phyloP scores from a whole-genome alignment of 2,113 vertebrate species.

The Vulpes ferrilata region DNA sequence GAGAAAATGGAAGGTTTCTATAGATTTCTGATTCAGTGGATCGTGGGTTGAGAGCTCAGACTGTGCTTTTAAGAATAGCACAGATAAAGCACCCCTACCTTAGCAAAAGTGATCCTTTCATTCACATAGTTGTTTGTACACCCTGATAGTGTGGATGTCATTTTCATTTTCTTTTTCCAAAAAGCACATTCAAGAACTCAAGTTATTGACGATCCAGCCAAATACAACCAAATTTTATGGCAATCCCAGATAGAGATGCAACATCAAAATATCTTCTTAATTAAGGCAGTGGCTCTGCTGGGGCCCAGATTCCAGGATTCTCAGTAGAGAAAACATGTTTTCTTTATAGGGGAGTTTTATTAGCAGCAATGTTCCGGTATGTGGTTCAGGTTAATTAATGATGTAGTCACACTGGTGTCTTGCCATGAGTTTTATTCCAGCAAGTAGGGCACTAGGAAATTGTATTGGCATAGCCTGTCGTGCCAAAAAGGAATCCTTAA shows the following conservation, averaged over 20 bases:
- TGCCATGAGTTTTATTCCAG: slow-evolving; percentile 75
- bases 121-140: background rate
- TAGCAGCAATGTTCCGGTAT: slow-evolving; percentile 81
- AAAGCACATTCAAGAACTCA: slow-evolving; percentile 6
- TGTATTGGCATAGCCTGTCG: slow-evolving; percentile 58
- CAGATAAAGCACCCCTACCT: background rate
- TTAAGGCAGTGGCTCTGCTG: slow-evolving; percentile 72
- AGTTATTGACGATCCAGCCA: slow-evolving; percentile 37
- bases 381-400: slow-evolving; percentile 83
- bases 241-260: slow-evolving; percentile 6
- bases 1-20: slow-evolving; percentile 32
- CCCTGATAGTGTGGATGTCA: background rate
- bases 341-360: slow-evolving; percentile 81
- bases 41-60: background rate
- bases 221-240: slow-evolving; percentile 12
- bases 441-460: slow-evolving; percentile 73
- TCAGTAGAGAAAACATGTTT: slow-evolving; percentile 81
- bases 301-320: slow-evolving; percentile 76
- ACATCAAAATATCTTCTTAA: slow-evolving; percentile 69
- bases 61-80: slow-evolving; percentile 21
- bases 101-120: slow-evolving; percentile 28
- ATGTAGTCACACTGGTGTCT: slow-evolving; percentile 78
- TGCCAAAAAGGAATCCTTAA: slow-evolving; percentile 67
- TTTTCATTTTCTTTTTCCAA: slow-evolving; percentile 51
- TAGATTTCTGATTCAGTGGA: slow-evolving; percentile 8